Conservation (phyloP, 2,888 invertebrate species). For the Galerucella pusilla region DNA sequence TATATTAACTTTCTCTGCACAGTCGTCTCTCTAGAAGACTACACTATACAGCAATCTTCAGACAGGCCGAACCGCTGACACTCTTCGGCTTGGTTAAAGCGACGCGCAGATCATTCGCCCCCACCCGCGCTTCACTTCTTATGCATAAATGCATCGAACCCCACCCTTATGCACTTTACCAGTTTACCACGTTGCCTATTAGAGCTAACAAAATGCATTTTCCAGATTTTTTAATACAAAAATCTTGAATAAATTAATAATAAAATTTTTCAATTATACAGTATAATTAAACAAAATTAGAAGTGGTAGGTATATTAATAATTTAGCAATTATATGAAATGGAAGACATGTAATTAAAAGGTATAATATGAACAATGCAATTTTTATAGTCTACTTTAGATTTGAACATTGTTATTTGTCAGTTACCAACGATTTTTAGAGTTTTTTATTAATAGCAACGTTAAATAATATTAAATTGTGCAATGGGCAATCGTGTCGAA, state of each 20-base stretch:
- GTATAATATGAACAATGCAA: too few species aligned
- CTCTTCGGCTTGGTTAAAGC: constrained; percentile 49
- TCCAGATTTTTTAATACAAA: neutral
- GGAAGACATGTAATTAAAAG: too few species aligned
- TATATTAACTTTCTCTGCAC: constrained; percentile 25
- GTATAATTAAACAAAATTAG: too few species aligned
- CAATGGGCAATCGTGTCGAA: too few species aligned
- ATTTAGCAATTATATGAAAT: too few species aligned
- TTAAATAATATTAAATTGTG: too few species aligned
- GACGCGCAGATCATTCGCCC: constrained; percentile 52
- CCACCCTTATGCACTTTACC: constrained; percentile 51
- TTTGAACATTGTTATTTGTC: too few species aligned
- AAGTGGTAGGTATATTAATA: too few species aligned
- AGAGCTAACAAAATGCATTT: neutral
- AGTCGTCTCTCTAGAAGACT: constrained; percentile 14
- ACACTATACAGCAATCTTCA: constrained; percentile 21
- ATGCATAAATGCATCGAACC: constrained; percentile 58
- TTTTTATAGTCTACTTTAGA: too few species aligned
- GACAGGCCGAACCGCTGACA: constrained; percentile 50
- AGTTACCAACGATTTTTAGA: too few species aligned
- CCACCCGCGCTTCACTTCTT: constrained; percentile 58
- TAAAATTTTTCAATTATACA: too few species aligned
- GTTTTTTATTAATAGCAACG: too few species aligned
- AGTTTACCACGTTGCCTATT: constrained; percentile 27
- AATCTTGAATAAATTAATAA: neutral